phyloP scores from a whole-genome alignment of 2,113 vertebrate species.

The Camelus bactrianus region DNA sequence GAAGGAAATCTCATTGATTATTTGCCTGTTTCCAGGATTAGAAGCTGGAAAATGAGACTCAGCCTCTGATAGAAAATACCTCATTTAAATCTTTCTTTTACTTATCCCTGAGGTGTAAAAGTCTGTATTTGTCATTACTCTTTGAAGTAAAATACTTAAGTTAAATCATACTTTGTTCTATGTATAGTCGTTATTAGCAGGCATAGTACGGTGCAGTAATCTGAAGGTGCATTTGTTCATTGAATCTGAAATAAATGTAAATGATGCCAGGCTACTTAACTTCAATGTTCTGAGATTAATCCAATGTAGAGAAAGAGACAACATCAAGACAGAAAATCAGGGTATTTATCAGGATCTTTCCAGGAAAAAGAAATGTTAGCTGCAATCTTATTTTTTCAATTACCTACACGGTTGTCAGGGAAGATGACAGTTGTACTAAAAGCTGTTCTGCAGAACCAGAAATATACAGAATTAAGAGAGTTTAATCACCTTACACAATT shows the following conservation, averaged over 20 bases:
- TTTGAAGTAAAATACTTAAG: not conserved
- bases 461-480: not conserved
- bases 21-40: not conserved
- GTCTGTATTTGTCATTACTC: not conserved
- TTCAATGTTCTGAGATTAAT: not conserved
- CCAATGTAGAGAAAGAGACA: not conserved
- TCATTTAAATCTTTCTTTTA: not conserved
- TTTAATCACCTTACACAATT: not conserved
- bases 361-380: not conserved
- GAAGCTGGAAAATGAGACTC: not conserved
- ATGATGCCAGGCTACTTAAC: not conserved
- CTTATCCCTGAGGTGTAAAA: not conserved
- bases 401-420: not conserved
- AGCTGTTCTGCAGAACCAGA: not conserved
- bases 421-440: not conserved
- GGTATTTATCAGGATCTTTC: not conserved
- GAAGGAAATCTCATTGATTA: constrained; percentile 6
- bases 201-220: not conserved
- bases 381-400: not conserved
- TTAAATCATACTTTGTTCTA: not conserved
- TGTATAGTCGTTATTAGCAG: not conserved
- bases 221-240: not conserved
- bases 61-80: not conserved
- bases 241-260: not conserved
- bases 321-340: not conserved